Conservation (phyloP, 1,140 invertebrate species). For the Megalonaias nervosa region DNA sequence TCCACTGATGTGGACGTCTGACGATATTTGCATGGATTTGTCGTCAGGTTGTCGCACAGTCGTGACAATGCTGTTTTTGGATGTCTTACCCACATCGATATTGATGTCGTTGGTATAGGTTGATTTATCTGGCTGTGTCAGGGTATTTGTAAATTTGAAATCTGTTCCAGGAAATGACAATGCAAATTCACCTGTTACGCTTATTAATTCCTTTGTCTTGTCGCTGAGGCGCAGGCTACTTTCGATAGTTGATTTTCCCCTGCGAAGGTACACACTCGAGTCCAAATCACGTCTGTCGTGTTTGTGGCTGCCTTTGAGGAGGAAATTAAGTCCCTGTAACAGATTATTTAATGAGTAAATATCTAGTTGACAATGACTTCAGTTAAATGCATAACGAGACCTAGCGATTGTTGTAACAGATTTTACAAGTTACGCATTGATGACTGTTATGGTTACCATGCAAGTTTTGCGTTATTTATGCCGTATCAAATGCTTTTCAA, state of each 20-base stretch:
- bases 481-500: too few relatives aligned
- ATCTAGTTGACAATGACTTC: too few relatives aligned
- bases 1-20: slow-evolving; percentile 16
- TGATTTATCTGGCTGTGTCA: slow-evolving; percentile 21
- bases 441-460: too few relatives aligned
- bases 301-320: slow-evolving; percentile 26
- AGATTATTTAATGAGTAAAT: too few relatives aligned
- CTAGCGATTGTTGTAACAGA: too few relatives aligned
- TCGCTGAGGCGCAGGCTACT: slow-evolving; percentile 21
- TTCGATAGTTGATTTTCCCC: slow-evolving; percentile 21
- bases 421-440: too few relatives aligned
- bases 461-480: too few relatives aligned
- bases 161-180: slow-evolving; percentile 11
- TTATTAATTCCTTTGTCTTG: slow-evolving; percentile 21
- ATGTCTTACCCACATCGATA: slow-evolving; percentile 1
- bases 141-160: slow-evolving; percentile 17
- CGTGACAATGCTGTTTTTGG: slow-evolving; percentile 15
- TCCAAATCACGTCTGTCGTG: slow-evolving; percentile 35
- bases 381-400: too few relatives aligned
- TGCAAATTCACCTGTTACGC: slow-evolving; percentile 13
- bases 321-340: slow-evolving; percentile 33
- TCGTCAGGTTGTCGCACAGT: slow-evolving; percentile 1
- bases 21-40: slow-evolving; percentile 12
- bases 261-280: slow-evolving; percentile 14
- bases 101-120: slow-evolving; percentile 19